A percentile compares a stretch with the other conserved stretches of the same genome.
Evolutionary conservation across 2,888 invertebrate genomes (phyloP).

Genomic region (Stenotaenia linearis): DNA sequence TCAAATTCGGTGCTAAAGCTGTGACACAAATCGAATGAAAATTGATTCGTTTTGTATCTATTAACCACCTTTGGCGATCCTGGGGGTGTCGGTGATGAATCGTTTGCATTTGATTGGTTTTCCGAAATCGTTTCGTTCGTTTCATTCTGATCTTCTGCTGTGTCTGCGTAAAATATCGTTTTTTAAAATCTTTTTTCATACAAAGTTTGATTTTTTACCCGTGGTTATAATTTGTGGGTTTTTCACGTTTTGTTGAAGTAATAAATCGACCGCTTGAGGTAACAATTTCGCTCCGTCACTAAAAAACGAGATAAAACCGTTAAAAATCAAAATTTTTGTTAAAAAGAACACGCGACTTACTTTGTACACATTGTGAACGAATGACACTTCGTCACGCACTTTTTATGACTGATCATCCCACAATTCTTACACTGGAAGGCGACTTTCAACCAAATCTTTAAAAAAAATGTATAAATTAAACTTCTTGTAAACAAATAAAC

Average conservation of each 20-base stretch:
- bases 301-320: background rate
- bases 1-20: too few relatives aligned
- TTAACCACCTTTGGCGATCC: slow-evolving; percentile 27
- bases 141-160: background rate
- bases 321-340: too few relatives aligned
- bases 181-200: background rate
- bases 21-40: background rate
- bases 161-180: background rate
- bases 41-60: background rate
- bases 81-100: background rate
- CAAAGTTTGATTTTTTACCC: background rate
- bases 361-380: slow-evolving; percentile 58
- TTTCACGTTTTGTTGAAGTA: slow-evolving; percentile 3
- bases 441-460: slow-evolving; percentile 90
- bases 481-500: background rate
- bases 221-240: slow-evolving; percentile 27
- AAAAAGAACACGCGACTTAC: too few relatives aligned
- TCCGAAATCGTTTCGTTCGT: background rate
- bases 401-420: slow-evolving; percentile 88
- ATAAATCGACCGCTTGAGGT: background rate
- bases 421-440: slow-evolving; percentile 88
- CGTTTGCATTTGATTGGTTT: background rate
- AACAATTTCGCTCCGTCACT: slow-evolving; percentile 29
- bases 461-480: background rate
- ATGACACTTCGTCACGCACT: slow-evolving; percentile 84